Conservation (phyloP, 2,797 vertebrate species). For the Enoplosus armatus region DNA sequence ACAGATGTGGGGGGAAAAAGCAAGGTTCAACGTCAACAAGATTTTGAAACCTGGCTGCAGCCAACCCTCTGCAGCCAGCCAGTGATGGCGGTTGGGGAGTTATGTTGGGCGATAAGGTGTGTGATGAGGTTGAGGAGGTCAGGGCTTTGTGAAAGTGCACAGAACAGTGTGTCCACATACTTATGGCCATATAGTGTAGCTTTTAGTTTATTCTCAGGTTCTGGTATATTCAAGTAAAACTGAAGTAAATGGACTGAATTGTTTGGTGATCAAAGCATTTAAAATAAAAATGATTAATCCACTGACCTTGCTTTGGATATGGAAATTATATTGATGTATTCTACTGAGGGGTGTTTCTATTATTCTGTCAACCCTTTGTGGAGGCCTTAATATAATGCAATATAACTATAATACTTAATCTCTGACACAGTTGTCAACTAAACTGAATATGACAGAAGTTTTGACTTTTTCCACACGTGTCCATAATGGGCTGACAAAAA, state of each 20-base stretch:
- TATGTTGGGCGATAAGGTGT: not conserved
- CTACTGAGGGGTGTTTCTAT: not conserved
- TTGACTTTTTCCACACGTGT: constrained; percentile 4
- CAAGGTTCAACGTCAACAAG: too few species aligned
- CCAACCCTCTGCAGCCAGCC: not conserved
- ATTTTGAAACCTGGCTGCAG: not conserved
- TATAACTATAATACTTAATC: not conserved
- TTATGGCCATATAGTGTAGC: not conserved
- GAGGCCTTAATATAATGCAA: too few species aligned
- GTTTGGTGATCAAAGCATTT: too few species aligned
- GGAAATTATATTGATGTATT: not conserved
- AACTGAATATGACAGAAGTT: too few species aligned
- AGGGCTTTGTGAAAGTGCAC: too few species aligned
- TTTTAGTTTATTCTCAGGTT: not conserved
- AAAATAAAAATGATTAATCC: too few species aligned
- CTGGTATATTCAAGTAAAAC: not conserved
- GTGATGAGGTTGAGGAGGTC: too few species aligned
- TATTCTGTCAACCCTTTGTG: too few species aligned
- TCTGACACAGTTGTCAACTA: not conserved
- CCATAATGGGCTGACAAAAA: not conserved
- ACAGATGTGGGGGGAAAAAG: too few species aligned
- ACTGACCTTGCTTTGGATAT: too few species aligned
- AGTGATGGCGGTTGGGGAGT: too few species aligned
- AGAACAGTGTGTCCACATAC: not conserved
- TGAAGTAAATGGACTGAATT: too few species aligned